A percentile compares a stretch with the other conserved stretches of the same genome.
Evolutionary conservation across 2,113 vertebrate genomes (phyloP).

Genomic region (Leucosticte australis): DNA sequence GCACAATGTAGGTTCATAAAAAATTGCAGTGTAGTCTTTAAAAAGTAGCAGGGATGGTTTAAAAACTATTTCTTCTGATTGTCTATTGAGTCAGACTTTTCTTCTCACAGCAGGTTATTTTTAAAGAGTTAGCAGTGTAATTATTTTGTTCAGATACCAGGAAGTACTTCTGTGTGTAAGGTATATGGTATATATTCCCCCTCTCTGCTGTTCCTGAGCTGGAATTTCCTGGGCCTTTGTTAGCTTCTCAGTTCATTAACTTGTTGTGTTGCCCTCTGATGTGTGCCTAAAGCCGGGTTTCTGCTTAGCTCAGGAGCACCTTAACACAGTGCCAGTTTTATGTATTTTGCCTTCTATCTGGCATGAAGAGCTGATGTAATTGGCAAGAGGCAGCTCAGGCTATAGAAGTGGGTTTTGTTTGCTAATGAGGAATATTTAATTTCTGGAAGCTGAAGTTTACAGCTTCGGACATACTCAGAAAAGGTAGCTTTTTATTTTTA

Average conservation of each 20-base stretch:
- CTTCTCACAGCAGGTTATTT: neutral
- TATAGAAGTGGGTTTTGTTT: neutral
- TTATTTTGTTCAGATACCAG: neutral
- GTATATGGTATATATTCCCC: neutral
- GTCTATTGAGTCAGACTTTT: neutral
- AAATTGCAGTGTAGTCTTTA: neutral
- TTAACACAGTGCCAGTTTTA: neutral
- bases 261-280: neutral
- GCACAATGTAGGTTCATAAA: neutral
- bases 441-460: neutral
- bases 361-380: neutral
- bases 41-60: neutral
- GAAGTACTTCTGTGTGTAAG: neutral
- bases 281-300: neutral
- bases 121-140: neutral
- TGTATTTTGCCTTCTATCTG: neutral
- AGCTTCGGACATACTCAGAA: neutral
- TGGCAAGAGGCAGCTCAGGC: neutral
- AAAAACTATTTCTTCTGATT: neutral
- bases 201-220: neutral
- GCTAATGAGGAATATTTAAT: neutral
- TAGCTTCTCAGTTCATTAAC: neutral
- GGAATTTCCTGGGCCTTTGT: neutral
- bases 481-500: neutral
- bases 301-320: neutral